Percentiles rank a stretch among this genome's conserved stretches.
Conservation (phyloP, 37 sponge, comb jelly and placozoan species). For the Aplysina aerophoba region DNA sequence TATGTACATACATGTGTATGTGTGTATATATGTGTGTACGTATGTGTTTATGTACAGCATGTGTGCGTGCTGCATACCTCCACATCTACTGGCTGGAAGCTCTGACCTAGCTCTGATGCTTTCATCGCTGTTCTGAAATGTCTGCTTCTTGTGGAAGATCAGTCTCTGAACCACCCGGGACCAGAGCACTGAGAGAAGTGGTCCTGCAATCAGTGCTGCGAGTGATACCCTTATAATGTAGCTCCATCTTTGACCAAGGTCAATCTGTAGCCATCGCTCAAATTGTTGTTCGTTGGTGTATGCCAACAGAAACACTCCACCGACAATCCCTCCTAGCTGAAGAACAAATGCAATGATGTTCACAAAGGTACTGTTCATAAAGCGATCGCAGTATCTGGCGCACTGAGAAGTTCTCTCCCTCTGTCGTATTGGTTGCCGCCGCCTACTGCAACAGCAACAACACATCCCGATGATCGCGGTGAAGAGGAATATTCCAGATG, state of each 20-base stretch:
- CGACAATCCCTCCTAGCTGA: conserved; percentile 33
- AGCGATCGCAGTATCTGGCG: not conserved
- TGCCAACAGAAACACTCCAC: not conserved
- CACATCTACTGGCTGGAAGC: conserved; percentile 12
- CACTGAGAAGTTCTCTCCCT: not conserved
- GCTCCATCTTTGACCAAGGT: not conserved
- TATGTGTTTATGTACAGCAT: too few species aligned
- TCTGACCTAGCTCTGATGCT: not conserved
- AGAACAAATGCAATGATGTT: conserved; percentile 44
- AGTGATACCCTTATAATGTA: conserved; percentile 10
- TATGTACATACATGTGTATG: too few species aligned
- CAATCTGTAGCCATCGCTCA: conserved; percentile 5
- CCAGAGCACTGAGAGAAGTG: conserved; percentile 47
- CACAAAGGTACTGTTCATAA: conserved; percentile 32
- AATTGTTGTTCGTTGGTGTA: not conserved
- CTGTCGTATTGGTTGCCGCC: not conserved
- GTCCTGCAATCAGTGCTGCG: conserved; percentile 23
- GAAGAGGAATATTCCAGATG: conserved; percentile 48
- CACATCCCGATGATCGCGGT: conserved; percentile 38
- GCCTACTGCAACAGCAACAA: not conserved
- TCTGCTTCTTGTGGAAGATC: not conserved
- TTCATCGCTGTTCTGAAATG: not conserved
- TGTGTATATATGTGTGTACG: too few species aligned
- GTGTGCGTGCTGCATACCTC: conserved; percentile 9
- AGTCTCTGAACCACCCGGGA: conserved; percentile 31